Conservation (phyloP, 2,797 vertebrate genomes). For the Gymnothorax reevesii region DNA sequence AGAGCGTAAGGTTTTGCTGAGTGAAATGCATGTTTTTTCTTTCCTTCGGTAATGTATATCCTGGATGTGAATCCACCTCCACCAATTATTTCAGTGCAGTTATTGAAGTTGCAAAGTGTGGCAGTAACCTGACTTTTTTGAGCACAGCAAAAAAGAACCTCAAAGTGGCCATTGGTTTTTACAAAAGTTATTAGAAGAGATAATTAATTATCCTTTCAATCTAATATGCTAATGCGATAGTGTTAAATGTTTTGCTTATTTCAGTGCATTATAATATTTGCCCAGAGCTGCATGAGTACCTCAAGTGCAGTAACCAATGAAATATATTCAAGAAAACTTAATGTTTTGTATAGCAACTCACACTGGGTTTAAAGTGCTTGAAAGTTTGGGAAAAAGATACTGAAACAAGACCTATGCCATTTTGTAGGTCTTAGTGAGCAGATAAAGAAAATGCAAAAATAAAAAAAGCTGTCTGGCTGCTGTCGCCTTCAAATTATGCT, state of each 20-base stretch:
- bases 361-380: too few relatives aligned
- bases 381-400: too few relatives aligned
- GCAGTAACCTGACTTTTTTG: background rate
- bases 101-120: background rate
- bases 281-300: background rate
- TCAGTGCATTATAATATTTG: background rate
- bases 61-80: background rate
- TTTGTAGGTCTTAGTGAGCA: too few relatives aligned
- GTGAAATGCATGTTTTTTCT: background rate
- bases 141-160: background rate
- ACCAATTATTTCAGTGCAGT: background rate
- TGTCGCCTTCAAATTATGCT: too few relatives aligned
- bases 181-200: background rate
- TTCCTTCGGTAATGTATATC: background rate
- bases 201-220: background rate
- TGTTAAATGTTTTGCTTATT: background rate
- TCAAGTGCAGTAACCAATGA: background rate
- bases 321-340: background rate
- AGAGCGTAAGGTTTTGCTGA: background rate
- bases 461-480: too few relatives aligned
- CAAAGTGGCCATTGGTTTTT: background rate
- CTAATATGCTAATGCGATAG: background rate
- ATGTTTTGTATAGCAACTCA: background rate
- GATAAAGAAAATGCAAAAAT: too few relatives aligned
- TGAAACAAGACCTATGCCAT: too few relatives aligned